Percentiles rank a stretch among this genome's conserved stretches.
phyloP scores from a whole-genome alignment of 1,140 invertebrate genomes.

The Lasaia peninsularis region DNA sequence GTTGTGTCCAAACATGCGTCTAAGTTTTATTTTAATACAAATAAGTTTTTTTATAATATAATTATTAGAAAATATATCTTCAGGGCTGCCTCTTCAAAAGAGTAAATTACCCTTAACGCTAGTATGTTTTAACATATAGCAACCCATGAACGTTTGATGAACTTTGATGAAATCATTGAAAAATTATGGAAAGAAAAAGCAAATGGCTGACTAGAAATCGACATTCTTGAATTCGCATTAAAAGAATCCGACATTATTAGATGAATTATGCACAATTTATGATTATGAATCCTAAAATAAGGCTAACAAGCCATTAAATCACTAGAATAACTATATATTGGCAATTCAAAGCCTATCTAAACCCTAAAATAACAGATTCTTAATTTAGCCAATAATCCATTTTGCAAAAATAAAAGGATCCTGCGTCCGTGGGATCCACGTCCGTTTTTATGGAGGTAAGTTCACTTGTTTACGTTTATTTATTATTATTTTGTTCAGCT shows the following conservation, averaged over 20 bases:
- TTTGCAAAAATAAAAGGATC: conserved; percentile 51
- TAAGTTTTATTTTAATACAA: no score
- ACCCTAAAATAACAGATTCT: conserved; percentile 42
- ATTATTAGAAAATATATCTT: no score
- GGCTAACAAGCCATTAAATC: conserved; percentile 49
- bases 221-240: conserved; percentile 55
- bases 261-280: conserved; percentile 72
- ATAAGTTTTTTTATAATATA: no score
- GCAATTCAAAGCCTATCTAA: conserved; percentile 37
- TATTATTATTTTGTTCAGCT: conserved; percentile 4
- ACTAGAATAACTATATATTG: conserved; percentile 41
- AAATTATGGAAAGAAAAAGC: conserved; percentile 60
- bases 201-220: conserved; percentile 72
- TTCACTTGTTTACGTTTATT: conserved; percentile 1
- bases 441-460: conserved; percentile 41
- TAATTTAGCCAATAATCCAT: conserved; percentile 53
- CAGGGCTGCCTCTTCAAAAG: neutral
- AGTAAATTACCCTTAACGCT: neutral
- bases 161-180: conserved; percentile 32
- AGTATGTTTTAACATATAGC: conserved; percentile 15
- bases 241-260: conserved; percentile 70
- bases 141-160: conserved; percentile 29
- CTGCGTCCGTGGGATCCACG: conserved; percentile 55
- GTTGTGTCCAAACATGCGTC: no score
- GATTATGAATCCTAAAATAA: conserved; percentile 73